phyloP scores from a whole-genome alignment of 1,140 invertebrate species.

The Brachionus manjavacas region DNA sequence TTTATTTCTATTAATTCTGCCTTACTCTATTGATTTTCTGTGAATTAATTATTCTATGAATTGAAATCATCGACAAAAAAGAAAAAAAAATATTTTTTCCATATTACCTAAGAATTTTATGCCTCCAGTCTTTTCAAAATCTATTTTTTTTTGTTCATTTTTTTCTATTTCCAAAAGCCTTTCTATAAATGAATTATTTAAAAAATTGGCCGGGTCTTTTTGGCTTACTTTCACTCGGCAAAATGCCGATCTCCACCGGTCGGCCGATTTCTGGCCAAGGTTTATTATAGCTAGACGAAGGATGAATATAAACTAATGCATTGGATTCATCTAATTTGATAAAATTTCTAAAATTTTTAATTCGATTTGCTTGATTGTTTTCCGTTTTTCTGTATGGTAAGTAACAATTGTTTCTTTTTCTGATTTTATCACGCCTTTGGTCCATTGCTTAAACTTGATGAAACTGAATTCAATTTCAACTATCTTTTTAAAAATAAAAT shows the following conservation, averaged over 20 bases:
- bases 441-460: no score
- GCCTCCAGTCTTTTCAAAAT: conserved; percentile 8
- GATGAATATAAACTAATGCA: conserved; percentile 20
- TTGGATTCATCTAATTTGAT: neutral
- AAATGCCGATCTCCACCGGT: neutral
- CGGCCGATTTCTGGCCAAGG: neutral
- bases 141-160: neutral
- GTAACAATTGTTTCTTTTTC: neutral
- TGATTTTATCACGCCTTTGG: neutral
- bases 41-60: no score
- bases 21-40: no score
- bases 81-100: neutral
- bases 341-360: neutral
- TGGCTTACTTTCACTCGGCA: conserved; percentile 2
- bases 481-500: no score
- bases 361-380: neutral
- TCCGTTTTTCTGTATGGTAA: neutral
- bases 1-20: no score
- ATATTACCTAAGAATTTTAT: conserved; percentile 20
- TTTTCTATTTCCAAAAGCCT: neutral
- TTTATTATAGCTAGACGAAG: neutral
- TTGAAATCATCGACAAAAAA: neutral
- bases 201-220: neutral
- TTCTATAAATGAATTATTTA: neutral
- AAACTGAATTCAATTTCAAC: no score